A percentile compares a stretch with the other conserved stretches of the same genome.
These are phyloP conservation scores for Melanotaenia nigrans DNA, from an alignment of 2,797 vertebrate species.

Conservation along the genomic window DNA sequence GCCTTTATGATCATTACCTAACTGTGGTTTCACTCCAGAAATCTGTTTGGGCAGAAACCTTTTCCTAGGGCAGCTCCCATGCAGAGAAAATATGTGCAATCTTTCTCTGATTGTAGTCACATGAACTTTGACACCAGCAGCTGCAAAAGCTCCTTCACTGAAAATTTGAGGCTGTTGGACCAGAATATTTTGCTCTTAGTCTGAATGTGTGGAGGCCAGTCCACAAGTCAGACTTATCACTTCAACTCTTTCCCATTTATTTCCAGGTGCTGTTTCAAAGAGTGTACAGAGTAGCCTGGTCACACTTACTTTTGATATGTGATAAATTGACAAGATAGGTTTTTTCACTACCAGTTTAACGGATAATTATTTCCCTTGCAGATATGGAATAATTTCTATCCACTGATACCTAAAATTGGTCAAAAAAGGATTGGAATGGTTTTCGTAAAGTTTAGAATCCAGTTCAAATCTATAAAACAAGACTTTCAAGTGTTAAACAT, in stretches of 20 bases:
- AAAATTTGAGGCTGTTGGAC: background rate
- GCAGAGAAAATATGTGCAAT: background rate
- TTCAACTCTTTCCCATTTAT: background rate
- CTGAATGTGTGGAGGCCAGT: background rate
- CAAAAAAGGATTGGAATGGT: conserved; percentile 17
- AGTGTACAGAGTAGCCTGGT: background rate
- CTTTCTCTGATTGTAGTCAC: background rate
- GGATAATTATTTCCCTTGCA: conserved; percentile 5
- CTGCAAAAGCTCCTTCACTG: background rate
- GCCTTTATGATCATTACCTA: background rate
- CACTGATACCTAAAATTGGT: conserved; percentile 7
- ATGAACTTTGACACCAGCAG: background rate
- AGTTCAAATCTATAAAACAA: conserved; percentile 24
- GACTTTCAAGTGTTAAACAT: conserved; percentile 41
- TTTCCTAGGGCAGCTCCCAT: background rate
- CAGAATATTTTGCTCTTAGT: background rate
- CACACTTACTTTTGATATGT: background rate
- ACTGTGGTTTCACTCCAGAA: background rate
- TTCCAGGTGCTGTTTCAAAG: background rate
- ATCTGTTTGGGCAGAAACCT: background rate
- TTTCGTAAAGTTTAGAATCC: conserved; percentile 21
- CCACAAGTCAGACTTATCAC: background rate
- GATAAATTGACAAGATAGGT: conserved; percentile 7
- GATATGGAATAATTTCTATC: conserved; percentile 4
- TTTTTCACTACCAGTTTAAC: conserved; percentile 1